Conservation (phyloP, 2,113 vertebrate species). For the Megaceryle torquata region DNA sequence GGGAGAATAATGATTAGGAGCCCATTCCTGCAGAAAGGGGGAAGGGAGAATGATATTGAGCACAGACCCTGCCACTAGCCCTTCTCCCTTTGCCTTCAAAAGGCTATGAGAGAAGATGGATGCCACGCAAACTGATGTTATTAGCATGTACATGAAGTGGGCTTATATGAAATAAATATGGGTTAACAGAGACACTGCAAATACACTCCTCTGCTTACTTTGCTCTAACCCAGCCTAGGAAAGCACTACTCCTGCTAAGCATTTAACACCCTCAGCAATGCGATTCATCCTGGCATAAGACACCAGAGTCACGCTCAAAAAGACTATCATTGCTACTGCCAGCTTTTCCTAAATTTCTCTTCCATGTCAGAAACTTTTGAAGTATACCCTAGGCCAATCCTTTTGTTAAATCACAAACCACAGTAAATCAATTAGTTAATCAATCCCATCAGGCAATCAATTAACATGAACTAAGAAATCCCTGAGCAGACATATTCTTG, state of each 20-base stretch:
- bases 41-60: background rate
- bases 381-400: background rate
- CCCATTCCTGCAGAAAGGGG: background rate
- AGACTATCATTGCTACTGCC: background rate
- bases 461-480: constrained; percentile 61
- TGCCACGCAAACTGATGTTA: background rate
- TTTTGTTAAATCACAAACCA: constrained; percentile 40
- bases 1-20: rapidly evolving
- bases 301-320: rapidly evolving
- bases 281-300: background rate
- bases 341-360: background rate
- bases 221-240: background rate
- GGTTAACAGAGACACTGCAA: background rate
- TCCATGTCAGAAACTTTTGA: background rate
- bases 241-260: background rate
- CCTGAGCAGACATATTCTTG: constrained; percentile 26
- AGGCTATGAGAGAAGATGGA: background rate
- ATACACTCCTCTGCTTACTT: background rate
- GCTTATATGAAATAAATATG: background rate
- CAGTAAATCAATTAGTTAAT: constrained; percentile 59
- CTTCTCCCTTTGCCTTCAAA: background rate
- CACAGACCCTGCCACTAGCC: background rate
- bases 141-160: background rate
- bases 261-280: background rate
- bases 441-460: constrained; percentile 63